A percentile compares a stretch with the other conserved stretches of the same genome.
Conservation (phyloP, 2,113 vertebrate genomes). For the Notarius lentiginosus region DNA sequence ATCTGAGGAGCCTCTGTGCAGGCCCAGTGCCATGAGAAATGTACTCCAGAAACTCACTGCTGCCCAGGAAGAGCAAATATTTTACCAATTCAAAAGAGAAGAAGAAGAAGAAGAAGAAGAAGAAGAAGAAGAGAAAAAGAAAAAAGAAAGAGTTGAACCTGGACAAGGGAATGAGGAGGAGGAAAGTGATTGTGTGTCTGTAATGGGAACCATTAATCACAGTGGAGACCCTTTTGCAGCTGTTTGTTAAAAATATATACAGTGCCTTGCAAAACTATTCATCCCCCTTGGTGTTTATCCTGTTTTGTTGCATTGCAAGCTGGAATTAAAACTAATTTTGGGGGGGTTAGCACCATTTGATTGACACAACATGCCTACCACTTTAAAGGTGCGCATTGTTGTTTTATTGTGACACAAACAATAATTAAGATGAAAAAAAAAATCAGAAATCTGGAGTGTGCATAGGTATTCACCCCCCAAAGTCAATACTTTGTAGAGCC, state of each 20-base stretch:
- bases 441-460: too few relatives aligned
- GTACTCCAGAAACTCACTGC: slow-evolving; percentile 66
- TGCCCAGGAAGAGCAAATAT: slow-evolving; percentile 70
- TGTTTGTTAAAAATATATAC: not conserved
- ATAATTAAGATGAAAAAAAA: too few relatives aligned
- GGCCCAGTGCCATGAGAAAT: slow-evolving; percentile 59
- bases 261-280: too few relatives aligned
- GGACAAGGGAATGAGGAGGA: slow-evolving; percentile 13
- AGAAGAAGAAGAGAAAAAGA: slow-evolving; percentile 47
- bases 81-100: slow-evolving; percentile 63
- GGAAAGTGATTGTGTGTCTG: slow-evolving; percentile 5
- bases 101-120: slow-evolving; percentile 44
- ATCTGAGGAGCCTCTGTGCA: slow-evolving; percentile 67
- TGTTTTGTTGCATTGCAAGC: too few relatives aligned
- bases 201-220: not conserved
- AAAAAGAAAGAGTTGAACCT: slow-evolving; percentile 37
- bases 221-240: not conserved
- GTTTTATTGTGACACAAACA: too few relatives aligned
- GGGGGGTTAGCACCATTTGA: too few relatives aligned
- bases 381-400: too few relatives aligned
- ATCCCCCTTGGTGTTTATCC: too few relatives aligned
- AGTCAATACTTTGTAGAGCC: too few relatives aligned
- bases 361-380: too few relatives aligned
- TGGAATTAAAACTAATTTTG: too few relatives aligned
- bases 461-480: too few relatives aligned